Evolutionary conservation across 1,140 invertebrate species (phyloP), one percentile per base, ranked within the genome.

Genomic region (Saccostrea glomerata): DNA sequence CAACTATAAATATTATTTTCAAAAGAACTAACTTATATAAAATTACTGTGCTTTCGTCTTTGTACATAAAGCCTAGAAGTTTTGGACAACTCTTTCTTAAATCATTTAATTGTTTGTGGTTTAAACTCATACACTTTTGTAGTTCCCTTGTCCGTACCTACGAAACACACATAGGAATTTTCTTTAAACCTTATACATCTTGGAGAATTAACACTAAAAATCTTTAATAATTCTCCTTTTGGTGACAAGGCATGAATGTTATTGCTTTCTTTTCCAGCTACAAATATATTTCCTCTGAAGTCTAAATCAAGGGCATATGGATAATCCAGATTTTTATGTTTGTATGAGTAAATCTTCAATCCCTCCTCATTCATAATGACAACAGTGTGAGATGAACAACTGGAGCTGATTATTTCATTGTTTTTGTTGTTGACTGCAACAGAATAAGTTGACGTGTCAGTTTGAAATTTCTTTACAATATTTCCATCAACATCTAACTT

Each of bases 51-150:
- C 6, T 47, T 47, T 47, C 40, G 6, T 47, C 40, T 6, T 47
- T 47, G 40, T 47, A 47, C 40, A 47, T 47, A 47, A 47, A 47
- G 40, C 40, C 40, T 47, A 6, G 40, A 47, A 47, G 6, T 47
- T 3, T 6, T 47, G 40, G 6, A 47, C 40, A 47, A 47, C 2
- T 3, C 40, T 47, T 47, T 2, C 40, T 47, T 47, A 3, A 47
- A 3, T 47, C 6, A 47, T 20, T 60, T 4, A 60, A 15, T 15
- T 15, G 15, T 17, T 15, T 60, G 11, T 25, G 66, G 5, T 73
- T 73, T 30, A 73, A 73, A 73, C 36, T 73, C 70, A 73, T 73
- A 73, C 5, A 73, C 70, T 73, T 73, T 73, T 25, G 70, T 30
- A 7, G 30, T 73, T 11, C 70, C 30, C 0, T 30, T 73, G 2